Conservation (phyloP, 2,888 invertebrate genomes). For the Tachina fera region DNA sequence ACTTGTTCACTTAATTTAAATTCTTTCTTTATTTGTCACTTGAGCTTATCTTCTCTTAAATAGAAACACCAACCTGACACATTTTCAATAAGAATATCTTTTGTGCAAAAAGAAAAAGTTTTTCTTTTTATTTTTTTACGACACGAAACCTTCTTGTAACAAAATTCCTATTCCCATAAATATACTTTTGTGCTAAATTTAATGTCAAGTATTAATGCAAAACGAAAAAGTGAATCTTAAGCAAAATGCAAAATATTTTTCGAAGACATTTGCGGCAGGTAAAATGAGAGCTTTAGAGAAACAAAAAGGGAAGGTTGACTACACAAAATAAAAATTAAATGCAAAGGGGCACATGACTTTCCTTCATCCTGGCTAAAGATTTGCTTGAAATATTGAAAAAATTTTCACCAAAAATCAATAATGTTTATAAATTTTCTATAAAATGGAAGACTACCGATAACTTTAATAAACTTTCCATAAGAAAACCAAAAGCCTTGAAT, state of each 20-base stretch:
- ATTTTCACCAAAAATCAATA: no score
- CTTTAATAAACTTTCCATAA: no score
- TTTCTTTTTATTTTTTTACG: neutral
- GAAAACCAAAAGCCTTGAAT: no score
- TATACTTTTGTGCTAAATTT: constrained; percentile 49
- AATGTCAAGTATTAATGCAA: constrained; percentile 4
- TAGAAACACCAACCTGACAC: constrained; percentile 44
- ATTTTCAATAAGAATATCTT: constrained; percentile 38
- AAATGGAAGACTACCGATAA: no score
- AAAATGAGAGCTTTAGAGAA: neutral
- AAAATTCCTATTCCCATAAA: constrained; percentile 47
- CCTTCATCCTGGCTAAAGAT: no score
- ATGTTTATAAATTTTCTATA: no score
- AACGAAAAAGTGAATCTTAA: neutral
- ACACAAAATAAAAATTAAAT: neutral
- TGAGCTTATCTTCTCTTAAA: constrained; percentile 41
- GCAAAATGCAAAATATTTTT: constrained; percentile 22
- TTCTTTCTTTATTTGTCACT: constrained; percentile 4
- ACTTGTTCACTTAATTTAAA: neutral
- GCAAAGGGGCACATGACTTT: no score
- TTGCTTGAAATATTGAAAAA: no score
- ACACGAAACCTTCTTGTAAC: constrained; percentile 13
- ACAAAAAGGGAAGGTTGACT: neutral
- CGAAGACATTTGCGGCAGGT: constrained; percentile 9
- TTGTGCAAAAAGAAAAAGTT: neutral